phyloP scores from a whole-genome alignment of 1,140 invertebrate genomes.

The Apolygus lucorum region DNA sequence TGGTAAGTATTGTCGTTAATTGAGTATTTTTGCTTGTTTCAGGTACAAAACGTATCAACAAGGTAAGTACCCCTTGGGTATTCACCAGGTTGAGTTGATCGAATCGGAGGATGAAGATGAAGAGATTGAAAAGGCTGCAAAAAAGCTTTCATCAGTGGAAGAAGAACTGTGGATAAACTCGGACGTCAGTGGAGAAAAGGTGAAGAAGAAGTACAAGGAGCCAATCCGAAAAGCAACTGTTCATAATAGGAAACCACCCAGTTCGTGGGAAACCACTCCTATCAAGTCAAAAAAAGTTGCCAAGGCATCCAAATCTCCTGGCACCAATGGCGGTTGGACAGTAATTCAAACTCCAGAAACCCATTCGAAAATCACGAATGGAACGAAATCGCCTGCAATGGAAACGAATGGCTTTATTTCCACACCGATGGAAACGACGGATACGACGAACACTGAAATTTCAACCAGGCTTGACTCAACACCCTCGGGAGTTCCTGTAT shows the following conservation, averaged over 20 bases:
- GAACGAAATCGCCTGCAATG: too few relatives aligned
- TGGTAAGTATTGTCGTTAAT: too few relatives aligned
- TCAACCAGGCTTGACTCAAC: too few relatives aligned
- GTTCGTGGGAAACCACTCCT: constrained; percentile 4
- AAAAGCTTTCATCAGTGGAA: constrained; percentile 15
- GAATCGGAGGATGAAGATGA: constrained; percentile 25
- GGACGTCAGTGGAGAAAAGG: constrained; percentile 15
- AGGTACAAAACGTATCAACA: constrained; percentile 47
- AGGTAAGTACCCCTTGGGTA: constrained; percentile 54
- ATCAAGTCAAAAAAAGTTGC: not conserved
- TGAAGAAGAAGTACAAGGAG: not conserved
- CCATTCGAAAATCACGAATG: not conserved
- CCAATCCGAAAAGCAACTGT: not conserved
- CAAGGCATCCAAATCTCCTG: not conserved
- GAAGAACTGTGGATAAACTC: not conserved
- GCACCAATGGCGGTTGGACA: not conserved
- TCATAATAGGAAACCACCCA: not conserved
- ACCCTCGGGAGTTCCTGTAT: too few relatives aligned
- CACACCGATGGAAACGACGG: too few relatives aligned
- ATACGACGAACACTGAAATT: too few relatives aligned
- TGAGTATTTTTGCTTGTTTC: constrained; percentile 27
- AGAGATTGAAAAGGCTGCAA: constrained; percentile 19
- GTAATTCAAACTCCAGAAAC: too few relatives aligned
- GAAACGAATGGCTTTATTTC: too few relatives aligned
- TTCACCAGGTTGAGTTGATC: constrained; percentile 39